Percentiles rank a stretch among this genome's conserved stretches.
phyloP scores from a whole-genome alignment of 2,113 vertebrate species.

The Lonchura striata region DNA sequence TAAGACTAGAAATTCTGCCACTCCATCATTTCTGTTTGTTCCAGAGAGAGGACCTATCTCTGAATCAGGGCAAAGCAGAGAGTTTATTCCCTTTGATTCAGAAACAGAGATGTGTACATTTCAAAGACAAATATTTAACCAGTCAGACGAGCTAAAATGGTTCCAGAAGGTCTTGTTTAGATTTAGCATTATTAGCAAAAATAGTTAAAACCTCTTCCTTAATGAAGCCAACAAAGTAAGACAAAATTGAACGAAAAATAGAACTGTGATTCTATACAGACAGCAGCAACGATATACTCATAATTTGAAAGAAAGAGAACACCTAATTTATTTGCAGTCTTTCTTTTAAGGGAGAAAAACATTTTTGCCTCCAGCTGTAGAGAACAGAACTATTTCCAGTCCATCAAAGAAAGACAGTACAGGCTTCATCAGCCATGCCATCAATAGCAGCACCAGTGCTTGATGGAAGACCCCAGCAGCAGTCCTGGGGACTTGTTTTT shows the following conservation, averaged over 20 bases:
- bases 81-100: background rate
- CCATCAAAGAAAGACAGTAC: constrained; percentile 6
- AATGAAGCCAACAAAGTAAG: background rate
- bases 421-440: constrained; percentile 19
- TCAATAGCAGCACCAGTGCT: background rate
- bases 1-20: background rate
- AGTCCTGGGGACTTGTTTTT: background rate
- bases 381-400: constrained; percentile 34
- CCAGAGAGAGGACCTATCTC: background rate
- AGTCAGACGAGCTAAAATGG: background rate
- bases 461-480: background rate
- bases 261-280: background rate
- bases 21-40: background rate
- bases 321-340: background rate
- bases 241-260: background rate
- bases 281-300: background rate
- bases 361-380: constrained; percentile 13
- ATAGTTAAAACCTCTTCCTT: background rate
- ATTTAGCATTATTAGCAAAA: background rate
- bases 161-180: background rate
- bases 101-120: background rate
- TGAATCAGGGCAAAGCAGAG: background rate
- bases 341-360: constrained; percentile 35
- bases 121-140: background rate
- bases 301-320: background rate